These are phyloP conservation scores for Pollenia griseotomentosa DNA, from an alignment of 2,888 invertebrate genomes.

Conservation along the genomic window DNA sequence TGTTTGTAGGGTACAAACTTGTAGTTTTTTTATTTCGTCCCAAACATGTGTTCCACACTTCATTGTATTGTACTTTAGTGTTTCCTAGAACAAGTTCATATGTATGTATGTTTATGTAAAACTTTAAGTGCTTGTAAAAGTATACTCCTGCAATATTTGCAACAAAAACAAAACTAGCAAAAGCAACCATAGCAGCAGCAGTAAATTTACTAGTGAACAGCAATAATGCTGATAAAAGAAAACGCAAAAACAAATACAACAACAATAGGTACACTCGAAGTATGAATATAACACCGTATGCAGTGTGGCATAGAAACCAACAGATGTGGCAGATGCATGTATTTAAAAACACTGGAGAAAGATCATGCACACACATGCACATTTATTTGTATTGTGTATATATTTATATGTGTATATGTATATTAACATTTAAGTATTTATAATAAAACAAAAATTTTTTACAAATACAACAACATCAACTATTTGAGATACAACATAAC, in stretches of 20 bases:
- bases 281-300: slow-evolving; percentile 43
- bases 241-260: not conserved
- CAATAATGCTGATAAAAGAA: not conserved
- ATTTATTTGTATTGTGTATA: not conserved
- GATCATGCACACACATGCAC: not conserved
- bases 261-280: not conserved
- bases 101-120: not conserved
- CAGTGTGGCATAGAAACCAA: slow-evolving; percentile 36
- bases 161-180: not conserved
- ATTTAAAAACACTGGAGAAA: not conserved
- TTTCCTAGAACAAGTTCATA: slow-evolving; percentile 4
- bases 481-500: not conserved
- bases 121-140: slow-evolving; percentile 16
- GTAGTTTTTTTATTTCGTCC: not conserved
- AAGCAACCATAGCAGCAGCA: not conserved
- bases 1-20: not conserved
- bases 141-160: slow-evolving; percentile 24
- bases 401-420: not conserved
- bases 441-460: slow-evolving; percentile 16
- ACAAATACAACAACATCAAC: slow-evolving; percentile 6
- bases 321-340: slow-evolving; percentile 26
- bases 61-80: slow-evolving; percentile 36
- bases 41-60: slow-evolving; percentile 5
- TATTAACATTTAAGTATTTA: slow-evolving; percentile 16
- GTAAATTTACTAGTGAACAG: slow-evolving; percentile 11